Base-by-base conservation (phyloP, 2,888 invertebrate species). In the Apodemia duryi region DNA sequence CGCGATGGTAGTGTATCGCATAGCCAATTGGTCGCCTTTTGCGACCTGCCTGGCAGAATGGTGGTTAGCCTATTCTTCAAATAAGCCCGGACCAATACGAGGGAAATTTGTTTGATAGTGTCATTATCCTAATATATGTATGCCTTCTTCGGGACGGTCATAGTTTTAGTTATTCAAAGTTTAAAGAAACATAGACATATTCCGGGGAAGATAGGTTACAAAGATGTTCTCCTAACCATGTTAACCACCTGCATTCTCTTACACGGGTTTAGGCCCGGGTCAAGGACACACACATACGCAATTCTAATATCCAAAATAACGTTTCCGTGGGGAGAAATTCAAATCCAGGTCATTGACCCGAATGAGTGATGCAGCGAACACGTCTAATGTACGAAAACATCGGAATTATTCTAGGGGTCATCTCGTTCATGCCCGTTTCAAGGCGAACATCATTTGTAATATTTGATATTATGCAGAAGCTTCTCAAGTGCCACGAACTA, bases 331-430 rank as follows among this genome's bases (percentile, higher is more conserved):
- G 49, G 49, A 49, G 49, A 49, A 49, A 49, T 49, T 49, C 6
- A 49, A 49, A 49, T 57, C 5, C 21, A 49, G 74, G 75, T 83
- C 81, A 72, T 71, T 71, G 79, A 69, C 75, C 79, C 73, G 70
- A 65, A 67, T 63, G 68, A 71, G 60, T 62, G 63, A 73, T 73
- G 66, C 70, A 54, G 49, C 65, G 68, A 69, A 68, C 73, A 66
- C 66, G 68, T 49, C 28, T 64, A 70, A 72, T 63, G 54, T 57
- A 62, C 61, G 67, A 57, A 57, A 60, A 64, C 46, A 60, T 61
- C 46, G 21, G 61, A 51, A 61, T 64, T 46, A 64, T 61, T 64
- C 57, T 64, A 64, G 61, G 28, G 64, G 64, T 64, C 64, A 64
- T 61, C 38, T 60, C 28, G 61, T 60, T 49, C n/a, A 61, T 11